phyloP scores from a whole-genome alignment of 2,113 vertebrate genomes.

The Tetraodon nigroviridis region DNA sequence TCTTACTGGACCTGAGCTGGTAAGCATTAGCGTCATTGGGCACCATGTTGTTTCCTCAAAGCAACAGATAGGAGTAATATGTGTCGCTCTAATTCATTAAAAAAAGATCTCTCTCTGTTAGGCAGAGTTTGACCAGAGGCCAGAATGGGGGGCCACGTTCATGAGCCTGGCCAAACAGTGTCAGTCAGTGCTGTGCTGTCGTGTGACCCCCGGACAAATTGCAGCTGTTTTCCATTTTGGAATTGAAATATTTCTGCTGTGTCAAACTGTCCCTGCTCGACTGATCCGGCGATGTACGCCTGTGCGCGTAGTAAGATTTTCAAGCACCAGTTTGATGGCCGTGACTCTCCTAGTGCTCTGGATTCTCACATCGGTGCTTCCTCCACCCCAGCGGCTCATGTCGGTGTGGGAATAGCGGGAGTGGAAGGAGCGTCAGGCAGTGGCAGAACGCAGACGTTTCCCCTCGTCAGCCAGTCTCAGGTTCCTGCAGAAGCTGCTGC shows the following conservation, averaged over 20 bases:
- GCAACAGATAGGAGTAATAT: not conserved
- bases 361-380: not conserved
- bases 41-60: not conserved
- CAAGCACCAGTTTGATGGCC: too few relatives aligned
- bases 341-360: not conserved
- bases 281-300: too few relatives aligned
- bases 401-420: constrained; percentile 87
- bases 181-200: constrained; percentile 89
- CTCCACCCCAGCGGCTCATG: constrained; percentile 73
- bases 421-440: constrained; percentile 87
- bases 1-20: constrained; percentile 84
- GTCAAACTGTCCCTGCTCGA: too few relatives aligned
- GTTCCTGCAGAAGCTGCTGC: constrained; percentile 81
- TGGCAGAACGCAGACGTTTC: constrained; percentile 86
- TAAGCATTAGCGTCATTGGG: constrained; percentile 52
- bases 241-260: too few relatives aligned
- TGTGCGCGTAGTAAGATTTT: too few relatives aligned
- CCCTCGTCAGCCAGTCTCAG: constrained; percentile 85
- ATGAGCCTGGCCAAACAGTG: constrained; percentile 81
- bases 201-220: constrained; percentile 91
- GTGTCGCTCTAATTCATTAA: not conserved
- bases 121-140: constrained; percentile 55
- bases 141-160: constrained; percentile 68
- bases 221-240: too few relatives aligned
- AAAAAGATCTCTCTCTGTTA: constrained; percentile 20